A percentile compares a stretch with the other conserved stretches of the same genome.
Evolutionary conservation across 2,888 invertebrate genomes (phyloP).

Genomic region (Seira ritae): DNA sequence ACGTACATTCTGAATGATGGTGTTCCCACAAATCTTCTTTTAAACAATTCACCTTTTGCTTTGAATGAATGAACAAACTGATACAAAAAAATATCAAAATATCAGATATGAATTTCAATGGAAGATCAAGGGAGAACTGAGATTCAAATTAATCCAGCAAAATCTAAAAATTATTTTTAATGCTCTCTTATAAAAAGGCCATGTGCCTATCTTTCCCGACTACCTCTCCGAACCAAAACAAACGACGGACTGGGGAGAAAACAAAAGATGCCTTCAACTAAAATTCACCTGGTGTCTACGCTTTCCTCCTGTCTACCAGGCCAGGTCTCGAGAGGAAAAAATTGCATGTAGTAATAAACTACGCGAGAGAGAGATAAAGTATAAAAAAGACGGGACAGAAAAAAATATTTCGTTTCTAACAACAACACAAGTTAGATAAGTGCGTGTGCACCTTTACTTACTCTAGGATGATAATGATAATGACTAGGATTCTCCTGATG

Average conservation of each 20-base stretch:
- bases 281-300: slow-evolving; percentile 31
- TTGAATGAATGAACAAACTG: neutral
- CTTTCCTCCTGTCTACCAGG: neutral
- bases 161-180: no score
- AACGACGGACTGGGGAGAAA: slow-evolving; percentile 47
- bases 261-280: slow-evolving; percentile 46
- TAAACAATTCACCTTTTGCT: no score
- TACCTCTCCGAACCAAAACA: slow-evolving; percentile 55
- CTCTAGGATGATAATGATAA: neutral
- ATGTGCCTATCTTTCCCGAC: no score
- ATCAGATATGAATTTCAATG: neutral
- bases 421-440: neutral
- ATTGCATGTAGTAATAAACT: slow-evolving; percentile 20
- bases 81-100: neutral
- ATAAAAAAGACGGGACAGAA: slow-evolving; percentile 24
- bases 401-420: slow-evolving; percentile 19
- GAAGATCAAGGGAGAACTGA: neutral
- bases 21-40: neutral
- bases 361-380: neutral
- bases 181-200: no score
- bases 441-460: slow-evolving; percentile 24
- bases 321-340: neutral
- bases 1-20: slow-evolving; percentile 43
- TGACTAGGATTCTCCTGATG: slow-evolving; percentile 8
- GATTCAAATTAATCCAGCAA: no score